phyloP scores from a whole-genome alignment of 92 coral and sea anemone genomes.

The Palythoa grandis region DNA sequence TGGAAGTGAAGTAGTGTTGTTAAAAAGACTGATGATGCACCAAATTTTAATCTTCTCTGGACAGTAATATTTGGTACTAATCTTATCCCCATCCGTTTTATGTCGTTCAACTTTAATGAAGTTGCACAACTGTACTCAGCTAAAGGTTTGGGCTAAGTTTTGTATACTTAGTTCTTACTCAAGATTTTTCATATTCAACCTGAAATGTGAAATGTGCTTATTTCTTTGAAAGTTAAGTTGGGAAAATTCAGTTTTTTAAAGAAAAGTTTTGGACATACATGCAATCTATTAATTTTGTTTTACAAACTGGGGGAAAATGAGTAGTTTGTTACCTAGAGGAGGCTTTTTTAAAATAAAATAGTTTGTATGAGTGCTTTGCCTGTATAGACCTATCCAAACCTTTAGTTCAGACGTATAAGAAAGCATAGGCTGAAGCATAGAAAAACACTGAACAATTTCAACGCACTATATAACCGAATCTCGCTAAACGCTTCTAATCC shows the following conservation, averaged over 20 bases:
- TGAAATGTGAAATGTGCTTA: not conserved
- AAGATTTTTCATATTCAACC: not conserved
- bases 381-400: too few species aligned
- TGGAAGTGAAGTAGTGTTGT: slow-evolving; percentile 15
- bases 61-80: not conserved
- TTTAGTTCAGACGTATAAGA: too few species aligned
- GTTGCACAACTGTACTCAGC: not conserved
- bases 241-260: not conserved
- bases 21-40: not conserved
- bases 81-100: slow-evolving; percentile 13
- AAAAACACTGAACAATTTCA: not conserved
- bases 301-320: too few species aligned
- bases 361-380: too few species aligned
- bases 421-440: not conserved
- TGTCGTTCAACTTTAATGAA: not conserved
- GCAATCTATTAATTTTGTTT: too few species aligned
- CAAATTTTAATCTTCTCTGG: not conserved
- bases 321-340: too few species aligned
- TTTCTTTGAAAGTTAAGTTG: not conserved
- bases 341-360: too few species aligned
- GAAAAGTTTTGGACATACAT: too few species aligned
- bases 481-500: not conserved
- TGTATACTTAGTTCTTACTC: not conserved
- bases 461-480: not conserved
- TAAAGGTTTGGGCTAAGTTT: not conserved